Percentiles rank a stretch among this genome's conserved stretches.
phyloP scores from a whole-genome alignment of 2,797 vertebrate species.

The Falco cherrug region DNA sequence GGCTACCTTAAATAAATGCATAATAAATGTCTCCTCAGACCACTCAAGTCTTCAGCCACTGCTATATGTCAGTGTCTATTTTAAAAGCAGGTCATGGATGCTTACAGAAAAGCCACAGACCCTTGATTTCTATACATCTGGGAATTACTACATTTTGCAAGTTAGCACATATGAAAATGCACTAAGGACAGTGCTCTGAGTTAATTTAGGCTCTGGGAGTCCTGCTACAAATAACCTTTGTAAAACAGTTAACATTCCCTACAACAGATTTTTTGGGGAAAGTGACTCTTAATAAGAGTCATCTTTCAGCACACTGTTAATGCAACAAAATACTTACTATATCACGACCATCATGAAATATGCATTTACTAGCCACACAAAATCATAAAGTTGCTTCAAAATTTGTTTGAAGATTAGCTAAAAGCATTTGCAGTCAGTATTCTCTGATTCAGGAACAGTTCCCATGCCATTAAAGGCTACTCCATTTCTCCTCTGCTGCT shows the following conservation, averaged over 20 bases:
- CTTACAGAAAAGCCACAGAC: conserved; percentile 24
- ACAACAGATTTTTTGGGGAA: neutral
- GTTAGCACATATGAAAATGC: conserved; percentile 26
- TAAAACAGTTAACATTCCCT: neutral
- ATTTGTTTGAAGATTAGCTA: neutral
- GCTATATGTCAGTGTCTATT: neutral
- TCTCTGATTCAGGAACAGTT: neutral
- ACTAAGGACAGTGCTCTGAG: neutral
- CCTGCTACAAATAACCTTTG: neutral
- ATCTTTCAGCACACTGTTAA: neutral
- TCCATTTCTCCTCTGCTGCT: neutral
- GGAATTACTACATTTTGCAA: conserved; percentile 50
- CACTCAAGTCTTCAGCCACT: neutral
- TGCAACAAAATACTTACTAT: neutral
- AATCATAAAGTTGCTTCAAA: neutral
- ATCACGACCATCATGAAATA: neutral
- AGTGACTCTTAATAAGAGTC: neutral
- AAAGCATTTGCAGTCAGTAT: neutral
- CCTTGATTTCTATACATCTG: neutral
- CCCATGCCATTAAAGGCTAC: neutral
- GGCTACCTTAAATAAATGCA: conserved; percentile 1
- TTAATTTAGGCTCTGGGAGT: neutral
- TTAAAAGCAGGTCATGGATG: conserved; percentile 42
- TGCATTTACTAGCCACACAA: neutral
- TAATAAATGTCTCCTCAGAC: neutral